Base-by-base conservation (phyloP, 2,888 invertebrate genomes). In the Gordius sp. region DNA sequence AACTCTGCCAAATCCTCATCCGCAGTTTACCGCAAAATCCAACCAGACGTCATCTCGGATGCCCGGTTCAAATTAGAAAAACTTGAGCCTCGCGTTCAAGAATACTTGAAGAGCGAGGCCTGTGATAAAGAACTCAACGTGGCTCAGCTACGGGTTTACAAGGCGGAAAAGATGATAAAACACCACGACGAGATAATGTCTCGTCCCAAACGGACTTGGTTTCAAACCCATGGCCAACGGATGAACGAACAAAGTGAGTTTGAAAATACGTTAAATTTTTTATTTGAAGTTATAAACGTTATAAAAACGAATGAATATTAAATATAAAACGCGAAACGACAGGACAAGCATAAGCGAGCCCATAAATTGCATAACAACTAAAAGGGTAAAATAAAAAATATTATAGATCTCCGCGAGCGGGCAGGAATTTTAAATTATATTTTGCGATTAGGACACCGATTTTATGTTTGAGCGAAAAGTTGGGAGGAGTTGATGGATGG, bases 81-180 rank as follows among this genome's bases (percentile, higher is more conserved):
- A 0, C 68, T 87, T 1, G 84, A 86, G 65, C 74, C 77, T 0
- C 81, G 85, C 65, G 79, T 91, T 54, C 78, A 78, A 60, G 74
- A 77, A 59, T 80, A 93, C 60, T 71, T 86, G 4, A 77, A 80
- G 60, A 83, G 85, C 63, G 86, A 87, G 67, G 77, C 78, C 64
- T 78, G 78, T 2, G 86, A 87, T 64, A 77, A 79, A 57, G 76
- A 80, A 65, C 68, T 86, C 61, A 78, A 79, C 26, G 80, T 79
- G 66, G 77, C 81, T 62, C 86, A 89, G 81, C 82, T 62, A 80
- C 82, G 66, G 77, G 47, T 47, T 47, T 47, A 78, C 47, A 79
- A 80, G 64, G 75, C 75, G 0, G 75, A 79, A 63, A 78, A 77
- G 27, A 67, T 77, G 60, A 65, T 81, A 16, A 64, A 67, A 57